Evolutionary conservation across 1,140 invertebrate species (phyloP).

Genomic region (Chrysoperla carnea): DNA sequence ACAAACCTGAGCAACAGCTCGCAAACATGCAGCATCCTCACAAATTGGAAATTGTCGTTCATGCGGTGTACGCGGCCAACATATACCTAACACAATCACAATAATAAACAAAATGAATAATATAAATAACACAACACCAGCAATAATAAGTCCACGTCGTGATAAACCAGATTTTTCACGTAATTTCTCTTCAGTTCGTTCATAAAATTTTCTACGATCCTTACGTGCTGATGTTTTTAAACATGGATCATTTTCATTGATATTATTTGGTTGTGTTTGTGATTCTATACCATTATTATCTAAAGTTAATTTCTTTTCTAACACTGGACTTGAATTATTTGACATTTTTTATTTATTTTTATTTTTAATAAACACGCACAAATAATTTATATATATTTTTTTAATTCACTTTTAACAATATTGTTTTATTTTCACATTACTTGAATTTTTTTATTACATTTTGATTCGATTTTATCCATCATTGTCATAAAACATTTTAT

Average conservation of each 20-base stretch:
- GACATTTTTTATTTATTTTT: not conserved
- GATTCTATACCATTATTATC: not conserved
- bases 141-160: constrained; percentile 12
- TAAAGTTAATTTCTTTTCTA: not conserved
- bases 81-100: constrained; percentile 16
- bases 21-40: constrained; percentile 14
- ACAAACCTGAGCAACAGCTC: constrained; percentile 18
- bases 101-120: constrained; percentile 15
- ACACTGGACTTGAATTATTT: not conserved
- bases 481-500: too few species aligned
- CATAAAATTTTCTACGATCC: constrained; percentile 3
- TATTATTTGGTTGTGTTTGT: not conserved
- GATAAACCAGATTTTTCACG: constrained; percentile 16
- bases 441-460: too few species aligned
- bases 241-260: constrained; percentile 11
- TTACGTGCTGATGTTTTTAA: constrained; percentile 7
- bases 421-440: too few species aligned
- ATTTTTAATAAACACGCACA: not conserved
- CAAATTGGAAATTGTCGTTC: constrained; percentile 15
- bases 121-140: constrained; percentile 13
- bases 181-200: constrained; percentile 7
- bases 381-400: too few species aligned
- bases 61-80: constrained; percentile 18
- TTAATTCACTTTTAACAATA: too few species aligned
- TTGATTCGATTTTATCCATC: too few species aligned